Evolutionary conservation across 2,888 invertebrate genomes (phyloP).

Genomic region (Elegia similella): DNA sequence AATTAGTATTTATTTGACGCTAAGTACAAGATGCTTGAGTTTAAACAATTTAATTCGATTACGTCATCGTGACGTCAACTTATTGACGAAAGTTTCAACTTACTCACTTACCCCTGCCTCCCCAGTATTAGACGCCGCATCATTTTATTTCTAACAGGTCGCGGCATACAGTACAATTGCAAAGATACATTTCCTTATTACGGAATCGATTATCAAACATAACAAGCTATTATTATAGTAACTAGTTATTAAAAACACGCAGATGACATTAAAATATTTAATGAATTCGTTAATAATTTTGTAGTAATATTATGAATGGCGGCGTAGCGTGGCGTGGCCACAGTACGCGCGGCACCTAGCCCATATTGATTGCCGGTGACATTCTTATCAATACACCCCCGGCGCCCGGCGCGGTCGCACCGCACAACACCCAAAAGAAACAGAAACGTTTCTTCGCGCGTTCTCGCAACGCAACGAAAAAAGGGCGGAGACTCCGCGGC

Average conservation of each 20-base stretch:
- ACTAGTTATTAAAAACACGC: slow-evolving; percentile 2
- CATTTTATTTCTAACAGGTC: slow-evolving; percentile 2
- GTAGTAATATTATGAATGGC: slow-evolving; percentile 10
- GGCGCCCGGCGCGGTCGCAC: slow-evolving; percentile 67
- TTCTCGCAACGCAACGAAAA: slow-evolving; percentile 74
- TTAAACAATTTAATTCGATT: neutral
- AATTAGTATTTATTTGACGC: neutral
- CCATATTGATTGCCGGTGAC: slow-evolving; percentile 85
- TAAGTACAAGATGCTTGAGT: neutral
- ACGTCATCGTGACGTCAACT: neutral
- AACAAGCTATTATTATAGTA: neutral
- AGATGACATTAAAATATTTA: slow-evolving; percentile 1
- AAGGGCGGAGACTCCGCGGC: slow-evolving; percentile 74
- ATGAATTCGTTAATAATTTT: neutral
- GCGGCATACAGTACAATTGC: no score
- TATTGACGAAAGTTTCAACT: slow-evolving; percentile 4
- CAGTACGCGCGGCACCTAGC: slow-evolving; percentile 51
- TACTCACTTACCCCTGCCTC: slow-evolving; percentile 6
- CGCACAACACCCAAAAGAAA: slow-evolving; percentile 82
- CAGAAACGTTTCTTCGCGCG: slow-evolving; percentile 82
- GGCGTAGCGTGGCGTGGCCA: slow-evolving; percentile 17
- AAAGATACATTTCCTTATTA: neutral
- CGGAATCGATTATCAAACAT: no score
- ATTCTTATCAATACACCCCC: slow-evolving; percentile 83
- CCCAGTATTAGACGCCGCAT: neutral